These are phyloP conservation scores for Dichetophora obliterata DNA, from an alignment of 2,888 invertebrate species.

Conservation along the genomic window DNA sequence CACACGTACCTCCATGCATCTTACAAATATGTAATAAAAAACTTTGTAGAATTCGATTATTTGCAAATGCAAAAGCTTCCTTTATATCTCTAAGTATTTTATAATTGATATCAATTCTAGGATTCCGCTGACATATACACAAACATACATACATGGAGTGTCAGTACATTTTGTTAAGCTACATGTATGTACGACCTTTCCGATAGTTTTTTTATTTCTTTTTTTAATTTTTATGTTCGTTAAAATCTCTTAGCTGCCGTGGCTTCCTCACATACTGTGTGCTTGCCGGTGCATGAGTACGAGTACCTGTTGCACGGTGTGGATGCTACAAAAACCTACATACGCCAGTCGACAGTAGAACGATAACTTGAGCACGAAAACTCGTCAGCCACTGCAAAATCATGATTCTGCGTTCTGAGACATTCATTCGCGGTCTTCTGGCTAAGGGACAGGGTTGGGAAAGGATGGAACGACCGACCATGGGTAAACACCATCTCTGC, in stretches of 20 bases:
- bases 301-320: neutral
- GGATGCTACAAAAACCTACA: slow-evolving; percentile 28
- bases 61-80: no score
- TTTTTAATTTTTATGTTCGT: neutral
- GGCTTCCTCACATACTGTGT: slow-evolving; percentile 16
- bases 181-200: neutral
- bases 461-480: neutral
- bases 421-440: neutral
- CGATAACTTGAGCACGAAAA: slow-evolving; percentile 27
- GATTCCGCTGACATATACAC: neutral
- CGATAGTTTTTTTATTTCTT: neutral
- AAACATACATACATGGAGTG: neutral
- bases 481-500: neutral
- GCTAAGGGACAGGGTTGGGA: neutral
- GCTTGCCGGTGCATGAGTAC: slow-evolving; percentile 11
- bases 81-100: neutral
- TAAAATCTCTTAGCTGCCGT: slow-evolving; percentile 12
- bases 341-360: slow-evolving; percentile 28
- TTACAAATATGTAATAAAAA: no score
- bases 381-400: slow-evolving; percentile 21
- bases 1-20: no score
- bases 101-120: slow-evolving; percentile 3
- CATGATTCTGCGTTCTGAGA: neutral
- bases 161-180: neutral
- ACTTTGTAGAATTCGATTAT: no score